Conservation (phyloP, 2,797 vertebrate genomes). For the Avahi laniger region DNA sequence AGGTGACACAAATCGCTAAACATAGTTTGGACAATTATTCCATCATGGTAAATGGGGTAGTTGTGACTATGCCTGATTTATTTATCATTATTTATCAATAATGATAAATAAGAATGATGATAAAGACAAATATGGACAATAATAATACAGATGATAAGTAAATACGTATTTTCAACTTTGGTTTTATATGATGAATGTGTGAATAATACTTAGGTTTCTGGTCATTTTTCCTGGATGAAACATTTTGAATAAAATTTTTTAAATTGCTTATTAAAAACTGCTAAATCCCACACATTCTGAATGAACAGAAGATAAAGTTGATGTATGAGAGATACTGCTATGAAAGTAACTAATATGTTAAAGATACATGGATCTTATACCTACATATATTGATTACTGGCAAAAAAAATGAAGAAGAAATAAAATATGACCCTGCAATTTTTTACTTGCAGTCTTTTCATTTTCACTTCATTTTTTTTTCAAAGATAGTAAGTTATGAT, state of each 20-base stretch:
- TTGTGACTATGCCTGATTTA: background rate
- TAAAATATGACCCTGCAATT: background rate
- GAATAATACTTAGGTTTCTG: background rate
- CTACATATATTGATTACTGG: background rate
- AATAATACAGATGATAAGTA: background rate
- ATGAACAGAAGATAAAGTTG: background rate
- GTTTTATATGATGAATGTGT: background rate
- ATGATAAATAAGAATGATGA: background rate
- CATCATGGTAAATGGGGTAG: background rate
- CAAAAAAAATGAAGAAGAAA: constrained; percentile 33
- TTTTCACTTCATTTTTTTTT: background rate
- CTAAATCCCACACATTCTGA: background rate
- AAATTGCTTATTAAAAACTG: background rate
- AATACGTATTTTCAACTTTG: background rate
- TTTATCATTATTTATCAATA: background rate
- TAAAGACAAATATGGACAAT: background rate
- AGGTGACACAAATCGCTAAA: background rate
- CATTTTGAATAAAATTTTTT: background rate
- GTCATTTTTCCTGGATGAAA: background rate
- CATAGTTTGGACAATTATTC: background rate
- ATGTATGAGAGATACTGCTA: background rate
- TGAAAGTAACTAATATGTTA: background rate
- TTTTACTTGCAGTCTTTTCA: background rate
- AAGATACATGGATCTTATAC: background rate
- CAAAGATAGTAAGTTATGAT: background rate